Evolutionary conservation across 2,113 vertebrate species (phyloP).

Genomic region (Mugil cephalus): DNA sequence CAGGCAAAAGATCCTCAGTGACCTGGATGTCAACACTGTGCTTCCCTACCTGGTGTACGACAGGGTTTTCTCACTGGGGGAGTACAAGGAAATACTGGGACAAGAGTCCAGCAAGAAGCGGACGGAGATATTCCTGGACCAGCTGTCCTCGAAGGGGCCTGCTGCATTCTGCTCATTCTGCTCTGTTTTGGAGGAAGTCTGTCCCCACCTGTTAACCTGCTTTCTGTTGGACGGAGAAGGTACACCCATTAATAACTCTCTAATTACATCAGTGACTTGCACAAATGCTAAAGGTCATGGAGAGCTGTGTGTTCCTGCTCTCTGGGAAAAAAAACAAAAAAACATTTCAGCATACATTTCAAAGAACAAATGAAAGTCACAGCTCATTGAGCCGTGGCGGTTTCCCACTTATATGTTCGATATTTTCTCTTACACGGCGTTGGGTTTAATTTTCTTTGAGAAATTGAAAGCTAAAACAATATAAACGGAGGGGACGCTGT

Average conservation of each 20-base stretch:
- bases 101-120: conserved; percentile 80
- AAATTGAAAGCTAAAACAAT: conserved; percentile 17
- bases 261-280: conserved; percentile 18
- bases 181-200: conserved; percentile 90
- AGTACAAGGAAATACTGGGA: conserved; percentile 89
- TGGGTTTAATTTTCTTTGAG: conserved; percentile 15
- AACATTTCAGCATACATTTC: background rate
- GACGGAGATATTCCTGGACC: conserved; percentile 88
- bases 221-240: conserved; percentile 91
- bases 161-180: conserved; percentile 89
- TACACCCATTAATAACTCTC: conserved; percentile 70
- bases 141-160: conserved; percentile 88
- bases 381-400: conserved; percentile 5
- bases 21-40: conserved; percentile 87
- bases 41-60: conserved; percentile 89
- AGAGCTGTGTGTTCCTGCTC: background rate
- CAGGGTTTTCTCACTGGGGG: conserved; percentile 89
- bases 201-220: conserved; percentile 90
- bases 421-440: conserved; percentile 11
- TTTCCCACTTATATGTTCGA: background rate
- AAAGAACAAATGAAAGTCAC: background rate
- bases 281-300: conserved; percentile 25
- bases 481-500: conserved; percentile 41
- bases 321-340: too few species aligned
- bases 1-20: conserved; percentile 85